phyloP scores from a whole-genome alignment of 2,888 invertebrate species.

The Gymnosoma rotundatum region DNA sequence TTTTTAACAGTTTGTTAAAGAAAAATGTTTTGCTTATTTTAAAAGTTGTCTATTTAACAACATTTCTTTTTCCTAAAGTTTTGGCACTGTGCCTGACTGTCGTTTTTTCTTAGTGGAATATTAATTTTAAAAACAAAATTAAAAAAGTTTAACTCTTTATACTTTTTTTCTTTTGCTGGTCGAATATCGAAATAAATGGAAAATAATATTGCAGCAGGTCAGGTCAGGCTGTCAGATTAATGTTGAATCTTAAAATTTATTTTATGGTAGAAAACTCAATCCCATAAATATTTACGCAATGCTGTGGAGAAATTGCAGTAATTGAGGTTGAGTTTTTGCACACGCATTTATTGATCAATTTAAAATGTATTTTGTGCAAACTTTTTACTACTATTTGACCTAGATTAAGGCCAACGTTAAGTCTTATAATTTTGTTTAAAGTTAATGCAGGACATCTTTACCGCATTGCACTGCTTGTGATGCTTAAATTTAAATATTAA shows the following conservation, averaged over 20 bases:
- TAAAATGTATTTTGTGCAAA: background rate
- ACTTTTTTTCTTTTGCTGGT: conserved; percentile 18
- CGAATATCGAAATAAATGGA: conserved; percentile 30
- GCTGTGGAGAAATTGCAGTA: conserved; percentile 2
- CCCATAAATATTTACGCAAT: conserved; percentile 33
- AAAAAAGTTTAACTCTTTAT: conserved; percentile 62
- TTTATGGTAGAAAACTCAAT: conserved; percentile 18
- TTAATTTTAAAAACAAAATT: conserved; percentile 50
- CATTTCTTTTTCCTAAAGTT: conserved; percentile 5
- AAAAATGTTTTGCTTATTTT: conserved; percentile 44
- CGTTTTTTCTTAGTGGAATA: conserved; percentile 22
- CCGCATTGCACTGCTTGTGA: too few relatives aligned
- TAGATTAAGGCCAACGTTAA: background rate
- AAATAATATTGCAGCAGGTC: conserved; percentile 49
- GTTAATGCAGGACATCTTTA: too few relatives aligned
- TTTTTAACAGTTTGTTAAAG: conserved; percentile 57
- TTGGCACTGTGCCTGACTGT: conserved; percentile 31
- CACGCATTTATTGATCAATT: background rate
- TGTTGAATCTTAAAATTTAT: conserved; percentile 35
- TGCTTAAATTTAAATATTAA: too few relatives aligned
- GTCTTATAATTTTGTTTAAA: too few relatives aligned
- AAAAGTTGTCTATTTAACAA: conserved; percentile 55
- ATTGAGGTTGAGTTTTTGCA: background rate
- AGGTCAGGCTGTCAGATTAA: conserved; percentile 40
- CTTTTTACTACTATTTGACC: background rate